phyloP scores from a whole-genome alignment of 1,140 invertebrate species.

The Leptinotarsa texana region DNA sequence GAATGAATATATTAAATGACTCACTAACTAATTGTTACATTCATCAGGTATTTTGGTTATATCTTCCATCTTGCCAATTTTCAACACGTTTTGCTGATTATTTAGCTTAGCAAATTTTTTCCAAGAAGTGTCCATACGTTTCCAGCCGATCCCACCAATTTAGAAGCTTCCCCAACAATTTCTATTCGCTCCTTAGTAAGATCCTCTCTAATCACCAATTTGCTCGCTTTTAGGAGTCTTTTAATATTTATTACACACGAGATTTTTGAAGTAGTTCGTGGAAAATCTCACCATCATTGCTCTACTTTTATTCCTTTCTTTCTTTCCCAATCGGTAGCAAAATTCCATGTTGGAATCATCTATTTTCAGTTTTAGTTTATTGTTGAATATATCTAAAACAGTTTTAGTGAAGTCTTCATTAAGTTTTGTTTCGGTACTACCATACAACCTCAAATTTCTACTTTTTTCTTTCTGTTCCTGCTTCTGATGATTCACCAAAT shows the following conservation, averaged over 20 bases:
- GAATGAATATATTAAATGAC: neutral
- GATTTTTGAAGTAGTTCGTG: slow-evolving; percentile 7
- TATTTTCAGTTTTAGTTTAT: neutral
- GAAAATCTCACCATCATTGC: slow-evolving; percentile 5
- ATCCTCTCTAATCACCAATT: slow-evolving; percentile 10
- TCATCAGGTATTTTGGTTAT: slow-evolving; percentile 11
- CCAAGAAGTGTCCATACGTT: neutral
- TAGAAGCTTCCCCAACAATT: slow-evolving; percentile 8
- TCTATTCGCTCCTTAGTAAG: slow-evolving; percentile 9
- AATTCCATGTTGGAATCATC: slow-evolving; percentile 1
- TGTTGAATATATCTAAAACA: slow-evolving; percentile 12
- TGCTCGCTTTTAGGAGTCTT: neutral
- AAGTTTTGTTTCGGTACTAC: neutral
- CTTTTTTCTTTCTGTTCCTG: neutral
- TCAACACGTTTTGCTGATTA: slow-evolving; percentile 14
- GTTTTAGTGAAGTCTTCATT: neutral
- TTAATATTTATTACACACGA: neutral
- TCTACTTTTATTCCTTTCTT: neutral
- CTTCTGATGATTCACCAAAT: slow-evolving; percentile 10
- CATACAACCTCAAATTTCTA: slow-evolving; percentile 10
- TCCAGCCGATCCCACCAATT: neutral
- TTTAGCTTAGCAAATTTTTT: slow-evolving; percentile 5
- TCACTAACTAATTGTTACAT: slow-evolving; percentile 5
- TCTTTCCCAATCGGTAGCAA: slow-evolving; percentile 9
- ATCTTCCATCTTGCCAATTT: slow-evolving; percentile 11